phyloP scores from a whole-genome alignment of 2,797 vertebrate species.

The Chrysolophus pictus region DNA sequence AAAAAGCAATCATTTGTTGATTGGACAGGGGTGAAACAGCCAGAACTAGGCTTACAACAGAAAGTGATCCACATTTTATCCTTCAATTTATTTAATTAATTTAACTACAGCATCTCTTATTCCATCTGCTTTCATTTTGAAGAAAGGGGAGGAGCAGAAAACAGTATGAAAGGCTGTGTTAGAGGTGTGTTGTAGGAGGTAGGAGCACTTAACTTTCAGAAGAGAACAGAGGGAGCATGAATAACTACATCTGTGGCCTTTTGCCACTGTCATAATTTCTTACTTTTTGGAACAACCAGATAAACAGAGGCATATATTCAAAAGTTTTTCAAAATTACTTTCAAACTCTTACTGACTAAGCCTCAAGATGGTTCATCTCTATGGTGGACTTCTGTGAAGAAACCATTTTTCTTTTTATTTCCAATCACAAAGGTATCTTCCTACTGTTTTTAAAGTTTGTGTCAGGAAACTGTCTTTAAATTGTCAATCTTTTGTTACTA shows the following conservation, averaged over 20 bases:
- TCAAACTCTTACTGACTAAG: background rate
- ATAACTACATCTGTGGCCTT: background rate
- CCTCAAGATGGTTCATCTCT: background rate
- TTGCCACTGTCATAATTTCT: background rate
- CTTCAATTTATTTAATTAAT: background rate
- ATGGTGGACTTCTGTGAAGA: background rate
- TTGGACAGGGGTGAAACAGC: background rate
- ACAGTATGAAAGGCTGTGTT: background rate
- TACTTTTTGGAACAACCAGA: background rate
- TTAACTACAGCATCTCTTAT: background rate
- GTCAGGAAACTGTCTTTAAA: background rate
- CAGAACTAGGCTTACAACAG: background rate
- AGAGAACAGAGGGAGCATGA: background rate
- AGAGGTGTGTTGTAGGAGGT: background rate
- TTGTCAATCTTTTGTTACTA: background rate
- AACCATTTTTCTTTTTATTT: slow-evolving; percentile 7
- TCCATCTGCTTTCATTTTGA: background rate
- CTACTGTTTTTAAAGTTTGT: slow-evolving; percentile 16
- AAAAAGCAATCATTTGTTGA: background rate
- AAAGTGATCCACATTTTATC: background rate
- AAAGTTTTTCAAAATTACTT: background rate
- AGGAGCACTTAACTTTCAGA: background rate
- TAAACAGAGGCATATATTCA: background rate
- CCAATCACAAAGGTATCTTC: background rate
- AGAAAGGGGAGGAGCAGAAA: background rate